These are phyloP conservation scores for Lota lota DNA, from an alignment of 2,113 vertebrate genomes.

Conservation along the genomic window DNA sequence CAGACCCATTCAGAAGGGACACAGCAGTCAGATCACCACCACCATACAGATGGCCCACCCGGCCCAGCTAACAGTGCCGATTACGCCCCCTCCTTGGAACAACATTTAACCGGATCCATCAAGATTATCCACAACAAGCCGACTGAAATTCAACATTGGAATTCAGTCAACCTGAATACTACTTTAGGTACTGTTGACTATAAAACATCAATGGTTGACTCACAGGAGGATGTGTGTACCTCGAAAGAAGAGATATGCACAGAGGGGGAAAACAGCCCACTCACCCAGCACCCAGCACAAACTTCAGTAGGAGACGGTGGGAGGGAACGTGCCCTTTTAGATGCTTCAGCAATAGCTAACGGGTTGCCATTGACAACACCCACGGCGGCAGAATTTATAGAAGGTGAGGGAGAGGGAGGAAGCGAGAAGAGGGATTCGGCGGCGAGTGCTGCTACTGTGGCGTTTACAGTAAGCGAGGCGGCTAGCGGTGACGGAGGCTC, in stretches of 20 bases:
- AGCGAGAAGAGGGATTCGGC: slow-evolving; percentile 53
- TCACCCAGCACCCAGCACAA: slow-evolving; percentile 38
- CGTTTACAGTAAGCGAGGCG: slow-evolving; percentile 38
- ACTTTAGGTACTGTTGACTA: slow-evolving; percentile 13
- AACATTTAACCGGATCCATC: slow-evolving; percentile 25
- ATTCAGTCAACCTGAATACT: no score
- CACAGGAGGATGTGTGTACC: slow-evolving; percentile 37
- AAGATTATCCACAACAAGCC: slow-evolving; percentile 38
- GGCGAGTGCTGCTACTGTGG: slow-evolving; percentile 44
- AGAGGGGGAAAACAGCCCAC: slow-evolving; percentile 38
- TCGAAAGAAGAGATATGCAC: slow-evolving; percentile 39
- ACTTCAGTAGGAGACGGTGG: slow-evolving; percentile 61
- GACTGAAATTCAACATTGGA: no score
- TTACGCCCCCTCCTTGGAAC: slow-evolving; percentile 35
- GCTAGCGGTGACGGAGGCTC: slow-evolving; percentile 28
- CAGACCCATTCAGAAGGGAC: slow-evolving; percentile 19
- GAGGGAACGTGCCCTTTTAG: slow-evolving; percentile 60
- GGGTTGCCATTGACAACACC: slow-evolving; percentile 75
- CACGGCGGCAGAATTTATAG: slow-evolving; percentile 72
- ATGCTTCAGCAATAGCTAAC: slow-evolving; percentile 56
- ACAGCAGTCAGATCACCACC: slow-evolving; percentile 50
- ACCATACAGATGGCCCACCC: slow-evolving; percentile 27
- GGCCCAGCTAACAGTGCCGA: slow-evolving; percentile 29
- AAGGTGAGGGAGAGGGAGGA: slow-evolving; percentile 67
- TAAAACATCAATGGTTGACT: slow-evolving; percentile 41